A percentile compares a stretch with the other conserved stretches of the same genome.
Evolutionary conservation across 2,113 vertebrate species (phyloP).

Genomic region (Corythoichthys intestinalis): DNA sequence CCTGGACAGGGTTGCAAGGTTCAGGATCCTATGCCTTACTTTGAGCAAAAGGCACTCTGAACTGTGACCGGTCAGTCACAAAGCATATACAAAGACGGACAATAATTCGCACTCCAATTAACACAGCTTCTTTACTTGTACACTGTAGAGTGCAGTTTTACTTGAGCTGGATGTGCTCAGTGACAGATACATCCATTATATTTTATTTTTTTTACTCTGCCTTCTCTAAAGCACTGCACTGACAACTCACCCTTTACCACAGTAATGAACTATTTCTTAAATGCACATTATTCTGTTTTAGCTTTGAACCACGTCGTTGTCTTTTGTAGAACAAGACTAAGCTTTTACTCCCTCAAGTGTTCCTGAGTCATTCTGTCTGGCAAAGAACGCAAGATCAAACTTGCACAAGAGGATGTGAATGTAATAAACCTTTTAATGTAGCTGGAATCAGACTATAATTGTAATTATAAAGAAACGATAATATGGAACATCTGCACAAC

Average conservation of each 20-base stretch:
- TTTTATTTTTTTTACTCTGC: background rate
- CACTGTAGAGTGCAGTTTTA: too few species aligned
- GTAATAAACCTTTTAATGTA: background rate
- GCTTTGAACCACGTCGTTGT: background rate
- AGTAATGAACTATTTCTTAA: constrained; percentile 27
- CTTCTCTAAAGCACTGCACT: constrained; percentile 21
- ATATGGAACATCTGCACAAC: constrained; percentile 66
- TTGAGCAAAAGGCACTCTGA: too few species aligned
- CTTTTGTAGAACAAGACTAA: constrained; percentile 36
- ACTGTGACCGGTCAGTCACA: too few species aligned
- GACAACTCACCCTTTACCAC: constrained; percentile 21
- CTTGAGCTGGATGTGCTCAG: too few species aligned
- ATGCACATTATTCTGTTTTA: constrained; percentile 4
- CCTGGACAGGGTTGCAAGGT: too few species aligned
- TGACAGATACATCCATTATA: background rate
- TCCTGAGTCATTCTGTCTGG: constrained; percentile 2
- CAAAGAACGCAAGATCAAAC: background rate
- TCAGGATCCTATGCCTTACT: too few species aligned
- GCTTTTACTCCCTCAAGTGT: constrained; percentile 12
- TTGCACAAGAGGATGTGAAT: background rate
- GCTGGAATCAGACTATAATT: constrained; percentile 5
- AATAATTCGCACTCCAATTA: too few species aligned
- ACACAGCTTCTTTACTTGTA: too few species aligned
- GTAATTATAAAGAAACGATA: background rate
- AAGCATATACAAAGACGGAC: too few species aligned